phyloP scores from a whole-genome alignment of 2,888 invertebrate genomes.

The Axea sp. region DNA sequence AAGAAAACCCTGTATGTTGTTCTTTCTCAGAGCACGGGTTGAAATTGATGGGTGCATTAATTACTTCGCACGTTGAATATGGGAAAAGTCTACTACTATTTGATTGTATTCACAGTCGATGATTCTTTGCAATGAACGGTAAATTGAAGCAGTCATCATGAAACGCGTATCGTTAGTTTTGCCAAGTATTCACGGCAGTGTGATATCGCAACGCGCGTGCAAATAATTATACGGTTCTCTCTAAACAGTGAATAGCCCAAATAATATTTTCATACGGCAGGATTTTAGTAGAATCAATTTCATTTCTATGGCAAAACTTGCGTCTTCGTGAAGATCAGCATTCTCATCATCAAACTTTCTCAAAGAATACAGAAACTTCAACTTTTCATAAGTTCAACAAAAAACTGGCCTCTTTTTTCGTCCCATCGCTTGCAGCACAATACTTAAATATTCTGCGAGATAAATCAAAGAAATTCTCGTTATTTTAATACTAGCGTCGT shows the following conservation, averaged over 20 bases:
- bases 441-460: constrained; percentile 33
- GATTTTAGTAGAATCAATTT: not conserved
- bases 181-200: too few species aligned
- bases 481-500: constrained; percentile 16
- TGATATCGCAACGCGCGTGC: too few species aligned
- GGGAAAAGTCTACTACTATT: constrained; percentile 44
- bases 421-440: constrained; percentile 41
- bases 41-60: constrained; percentile 53
- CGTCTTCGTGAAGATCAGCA: constrained; percentile 13
- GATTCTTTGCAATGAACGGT: constrained; percentile 27
- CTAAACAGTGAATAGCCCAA: too few species aligned
- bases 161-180: too few species aligned
- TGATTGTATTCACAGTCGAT: constrained; percentile 45
- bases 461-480: constrained; percentile 48
- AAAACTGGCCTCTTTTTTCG: constrained; percentile 18
- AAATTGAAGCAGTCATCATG: constrained; percentile 33
- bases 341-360: constrained; percentile 33
- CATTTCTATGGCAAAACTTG: constrained; percentile 7
- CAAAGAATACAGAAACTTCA: constrained; percentile 40
- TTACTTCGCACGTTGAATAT: constrained; percentile 53
- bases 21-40: constrained; percentile 35
- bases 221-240: too few species aligned
- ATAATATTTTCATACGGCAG: too few species aligned
- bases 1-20: constrained; percentile 32
- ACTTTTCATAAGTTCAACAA: constrained; percentile 45